Base-by-base conservation (phyloP, 2,888 invertebrate species). In the Parelbella ahira region DNA sequence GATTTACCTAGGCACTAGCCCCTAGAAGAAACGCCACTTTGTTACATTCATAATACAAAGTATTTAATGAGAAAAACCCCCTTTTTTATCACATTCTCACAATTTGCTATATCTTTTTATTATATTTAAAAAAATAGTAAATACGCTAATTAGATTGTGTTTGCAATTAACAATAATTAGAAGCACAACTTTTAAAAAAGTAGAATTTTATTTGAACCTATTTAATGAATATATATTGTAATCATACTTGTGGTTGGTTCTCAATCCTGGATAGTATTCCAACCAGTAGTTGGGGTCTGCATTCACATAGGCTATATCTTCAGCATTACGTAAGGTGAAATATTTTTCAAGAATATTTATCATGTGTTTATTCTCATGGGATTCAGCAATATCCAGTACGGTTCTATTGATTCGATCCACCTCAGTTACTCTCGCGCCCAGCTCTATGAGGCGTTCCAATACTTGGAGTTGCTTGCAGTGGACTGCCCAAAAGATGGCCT, bases 401-500 rank as follows among this genome's bases (percentile, higher is more conserved):
- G 88, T 88, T 36, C 88, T 72, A 25, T 80, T 77, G 47, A 81
- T 69, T 47, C 79, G 74, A 68, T 92, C 91, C 4, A 70, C 71
- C 56, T 88, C 81, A 6, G 69, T 70, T 29, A 75, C 57, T 46
- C 89, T 76, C 6, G 89, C 90, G n/a, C 87, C 88, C 30, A 78
- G 66, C 8, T 83, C 65, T 36, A 92, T 68, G 0, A 93, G 76
- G 49, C 89, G 60, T 62, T 89, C 75, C 8, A 90, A 74, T 39
- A 89, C 79, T 42, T 89, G 86, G 7, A 75, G 61, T 52, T 88
- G 82, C 54, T 91, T 91, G 51, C 83, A 82, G 51, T 88, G 80
- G 4, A 87, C 88, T 32, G 92, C 91, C 89, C 91, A 91, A 66
- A 91, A 91, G 33, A 91, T 56, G 27, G 90, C 91, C 91, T 92